Conservation (phyloP, 1,140 invertebrate species). For the Drosophila pseudoobscura region DNA sequence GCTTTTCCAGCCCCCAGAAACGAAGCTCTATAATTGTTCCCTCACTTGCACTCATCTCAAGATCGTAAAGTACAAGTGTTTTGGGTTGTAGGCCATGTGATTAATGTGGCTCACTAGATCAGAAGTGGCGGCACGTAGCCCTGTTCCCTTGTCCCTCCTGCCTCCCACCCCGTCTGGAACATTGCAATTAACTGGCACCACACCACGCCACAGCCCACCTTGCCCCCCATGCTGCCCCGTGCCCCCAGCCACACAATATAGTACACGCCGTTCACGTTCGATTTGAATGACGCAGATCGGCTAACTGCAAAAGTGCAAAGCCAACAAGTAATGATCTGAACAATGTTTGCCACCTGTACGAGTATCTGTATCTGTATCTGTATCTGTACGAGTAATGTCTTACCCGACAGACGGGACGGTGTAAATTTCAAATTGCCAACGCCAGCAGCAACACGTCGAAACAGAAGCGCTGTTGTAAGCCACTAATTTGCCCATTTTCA, state of each 20-base stretch:
- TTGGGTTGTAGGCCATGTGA: not conserved
- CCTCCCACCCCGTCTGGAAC: not conserved
- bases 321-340: constrained; percentile 62
- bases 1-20: too few relatives aligned
- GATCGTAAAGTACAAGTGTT: too few relatives aligned
- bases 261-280: constrained; percentile 49
- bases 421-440: constrained; percentile 56
- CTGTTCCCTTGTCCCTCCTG: too few relatives aligned
- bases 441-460: constrained; percentile 10
- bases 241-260: too few relatives aligned
- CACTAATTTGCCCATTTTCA: constrained; percentile 31
- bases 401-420: constrained; percentile 9
- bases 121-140: not conserved
- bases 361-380: constrained; percentile 2
- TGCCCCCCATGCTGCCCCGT: too few relatives aligned
- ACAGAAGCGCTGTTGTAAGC: constrained; percentile 41
- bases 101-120: constrained; percentile 4
- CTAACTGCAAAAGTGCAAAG: constrained; percentile 56
- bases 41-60: too few relatives aligned
- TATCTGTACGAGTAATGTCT: not conserved
- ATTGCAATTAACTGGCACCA: constrained; percentile 55
- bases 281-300: constrained; percentile 70
- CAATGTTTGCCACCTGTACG: constrained; percentile 56
- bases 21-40: too few relatives aligned
- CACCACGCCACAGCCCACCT: not conserved